Base-by-base conservation (phyloP, 2,113 vertebrate genomes). In the Struthio camelus region DNA sequence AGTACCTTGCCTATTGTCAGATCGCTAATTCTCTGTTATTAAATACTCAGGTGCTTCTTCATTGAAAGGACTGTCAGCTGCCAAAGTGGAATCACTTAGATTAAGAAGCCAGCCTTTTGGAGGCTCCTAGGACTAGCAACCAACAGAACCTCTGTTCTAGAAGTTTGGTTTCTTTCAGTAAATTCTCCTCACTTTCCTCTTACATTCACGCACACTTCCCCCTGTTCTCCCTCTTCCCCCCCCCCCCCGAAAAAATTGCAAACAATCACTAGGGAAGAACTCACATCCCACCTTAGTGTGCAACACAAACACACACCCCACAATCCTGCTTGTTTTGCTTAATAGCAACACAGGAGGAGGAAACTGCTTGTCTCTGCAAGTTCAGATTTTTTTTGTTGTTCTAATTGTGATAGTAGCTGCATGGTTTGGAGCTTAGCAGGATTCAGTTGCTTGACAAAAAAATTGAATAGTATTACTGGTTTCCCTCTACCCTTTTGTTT, bases 21-120 rank as follows among this genome's bases (percentile, higher is more conserved):
- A 88, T 95, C 25, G 18, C 86, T 97, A 97, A 97, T 97, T 97
- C 94, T 97, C 87, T 96, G 86, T 97, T 96, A 97, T 97, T 97
- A 97, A 97, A 95, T 97, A 95, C 89, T 97, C 79, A 58, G 87
- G 71, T 89, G 61, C 89, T 92, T 75, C 87, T 94, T 95, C 94
- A 69, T 80, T 95, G 96, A 89, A 97, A 95, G 85, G 75, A 78
- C 80, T 97, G 96, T 95, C 97, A 97, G 69, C 93, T 97, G 77
- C 87, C 94, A 93, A n/a, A 73, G 95, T 69, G 46, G 78, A 91
- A 95, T 93, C 32, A 1, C 58, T 85, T 73, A 89, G 83, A 77
- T 95, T 93, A 93, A 95, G 87, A 91, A 96, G 17, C 65, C 3
- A 16, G 15, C 44, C 40, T 96, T 94, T 94, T 92, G 91, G 64